Conservation (phyloP, 92 coral and sea anemone genomes). For the Blastomussa wellsi region DNA sequence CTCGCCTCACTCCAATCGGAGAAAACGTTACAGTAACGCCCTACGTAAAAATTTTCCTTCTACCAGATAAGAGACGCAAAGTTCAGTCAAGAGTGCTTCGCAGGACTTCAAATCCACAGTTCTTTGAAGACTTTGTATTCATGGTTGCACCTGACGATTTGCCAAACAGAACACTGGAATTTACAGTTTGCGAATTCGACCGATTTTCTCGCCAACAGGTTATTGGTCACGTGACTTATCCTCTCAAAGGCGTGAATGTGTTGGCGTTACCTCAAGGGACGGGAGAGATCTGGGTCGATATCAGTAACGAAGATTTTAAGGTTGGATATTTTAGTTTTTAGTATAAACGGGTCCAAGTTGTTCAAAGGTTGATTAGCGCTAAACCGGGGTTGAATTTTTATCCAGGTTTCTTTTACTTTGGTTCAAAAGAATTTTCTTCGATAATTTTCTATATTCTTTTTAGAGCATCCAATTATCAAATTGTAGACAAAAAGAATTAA, state of each 20-base stretch:
- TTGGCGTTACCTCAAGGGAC: conserved; percentile 46
- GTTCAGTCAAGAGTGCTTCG: conserved; percentile 81
- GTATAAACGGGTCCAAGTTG: too few species aligned
- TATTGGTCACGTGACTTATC: conserved; percentile 82
- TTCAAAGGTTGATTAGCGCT: too few species aligned
- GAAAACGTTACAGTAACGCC: conserved; percentile 77
- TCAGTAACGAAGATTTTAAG: conserved; percentile 68
- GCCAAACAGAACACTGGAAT: conserved; percentile 69
- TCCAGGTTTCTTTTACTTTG: too few species aligned
- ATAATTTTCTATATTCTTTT: too few species aligned
- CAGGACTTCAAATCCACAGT: conserved; percentile 86
- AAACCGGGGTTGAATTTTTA: too few species aligned
- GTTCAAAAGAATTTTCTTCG: too few species aligned
- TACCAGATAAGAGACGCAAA: conserved; percentile 88
- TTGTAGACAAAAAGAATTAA: too few species aligned
- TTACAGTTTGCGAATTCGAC: conserved; percentile 91
- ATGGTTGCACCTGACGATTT: conserved; percentile 65
- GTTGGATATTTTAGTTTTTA: conserved; percentile 26
- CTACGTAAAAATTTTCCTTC: conserved; percentile 77
- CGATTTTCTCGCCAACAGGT: conserved; percentile 95
- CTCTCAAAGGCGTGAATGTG: conserved; percentile 57
- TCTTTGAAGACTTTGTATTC: conserved; percentile 87
- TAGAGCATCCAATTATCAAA: too few species aligned
- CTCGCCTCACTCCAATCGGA: conserved; percentile 78
- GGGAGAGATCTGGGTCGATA: conserved; percentile 88